Percentiles rank a stretch among this genome's conserved stretches.
phyloP scores from a whole-genome alignment of 1,140 invertebrate genomes.

The Drosophila parabipectinata region DNA sequence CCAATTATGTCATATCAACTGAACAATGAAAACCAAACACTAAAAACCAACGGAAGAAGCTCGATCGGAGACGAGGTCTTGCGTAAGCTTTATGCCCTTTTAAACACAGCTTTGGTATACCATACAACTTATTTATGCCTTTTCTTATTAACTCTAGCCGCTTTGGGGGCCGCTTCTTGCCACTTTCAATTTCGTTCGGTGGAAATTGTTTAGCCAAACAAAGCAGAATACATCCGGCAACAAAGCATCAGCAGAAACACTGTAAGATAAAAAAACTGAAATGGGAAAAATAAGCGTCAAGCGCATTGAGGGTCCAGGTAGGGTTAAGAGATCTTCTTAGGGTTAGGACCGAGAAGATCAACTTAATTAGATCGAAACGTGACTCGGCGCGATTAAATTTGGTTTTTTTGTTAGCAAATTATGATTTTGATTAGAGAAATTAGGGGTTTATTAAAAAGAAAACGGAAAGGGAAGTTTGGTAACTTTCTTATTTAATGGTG shows the following conservation, averaged over 20 bases:
- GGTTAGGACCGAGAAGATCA: slow-evolving; percentile 36
- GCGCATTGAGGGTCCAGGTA: slow-evolving; percentile 50
- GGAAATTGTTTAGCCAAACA: slow-evolving; percentile 33
- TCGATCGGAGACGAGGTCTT: slow-evolving; percentile 19
- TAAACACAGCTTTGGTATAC: slow-evolving; percentile 49
- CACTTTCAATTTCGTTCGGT: slow-evolving; percentile 47
- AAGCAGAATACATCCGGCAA: slow-evolving; percentile 30
- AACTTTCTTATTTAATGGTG: neutral
- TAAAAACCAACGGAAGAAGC: slow-evolving; percentile 36
- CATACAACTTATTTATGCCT: slow-evolving; percentile 45
- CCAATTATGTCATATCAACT: slow-evolving; percentile 59
- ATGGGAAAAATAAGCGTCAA: slow-evolving; percentile 26
- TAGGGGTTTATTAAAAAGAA: too few relatives aligned
- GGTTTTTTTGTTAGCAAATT: neutral
- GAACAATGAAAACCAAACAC: slow-evolving; percentile 31
- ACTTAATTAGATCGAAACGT: slow-evolving; percentile 46
- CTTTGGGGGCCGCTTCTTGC: slow-evolving; percentile 2
- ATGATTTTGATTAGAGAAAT: neutral
- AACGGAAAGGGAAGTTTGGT: neutral
- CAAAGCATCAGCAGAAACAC: slow-evolving; percentile 8
- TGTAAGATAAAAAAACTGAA: neutral
- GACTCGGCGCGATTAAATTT: slow-evolving; percentile 11
- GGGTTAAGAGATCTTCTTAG: slow-evolving; percentile 12
- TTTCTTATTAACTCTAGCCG: slow-evolving; percentile 25
- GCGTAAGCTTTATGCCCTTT: slow-evolving; percentile 52